Base-by-base conservation (phyloP, 1,140 invertebrate genomes). In the Drosophila parvula region DNA sequence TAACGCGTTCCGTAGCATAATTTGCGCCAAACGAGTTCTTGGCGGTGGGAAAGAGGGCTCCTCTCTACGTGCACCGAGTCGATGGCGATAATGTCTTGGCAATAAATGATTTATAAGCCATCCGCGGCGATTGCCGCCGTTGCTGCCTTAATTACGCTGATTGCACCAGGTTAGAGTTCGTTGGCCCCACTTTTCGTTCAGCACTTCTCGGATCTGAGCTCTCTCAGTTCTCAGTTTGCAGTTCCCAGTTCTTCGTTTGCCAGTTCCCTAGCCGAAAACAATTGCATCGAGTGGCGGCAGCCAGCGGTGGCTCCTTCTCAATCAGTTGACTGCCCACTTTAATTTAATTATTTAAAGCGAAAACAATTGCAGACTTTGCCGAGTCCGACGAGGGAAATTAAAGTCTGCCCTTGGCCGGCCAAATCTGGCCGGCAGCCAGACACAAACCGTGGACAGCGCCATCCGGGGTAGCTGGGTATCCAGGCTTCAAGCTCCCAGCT, bases 331-430 rank as follows among this genome's bases (percentile, higher is more conserved):
- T 88, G 79, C 14, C 73, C 68, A 78, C 74, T 89, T 89, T 89
- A 89, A 89, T 89, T 89, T 84, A 89, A 89, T 89, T 89, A 89
- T 89, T 90, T 89, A 84, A 89, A 83, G 81, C 78, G 57, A 89
- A 89, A 89, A 89, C 84, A 89, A 89, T 89, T 81, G 84, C 67
- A 77, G 60, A 28, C 60, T 38, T 41, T 36, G 51, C 27, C 27
- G 27, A 44, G 11, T 50, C 9, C 60, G 48, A 22, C 32, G 22
- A 44, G 65, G 38, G 5, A 68, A 51, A 74, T 55, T 55, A 63
- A 45, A 78, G 55, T 16, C 45, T 68, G 60, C 56, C 50, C 69
- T 57, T 61, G 74, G 63, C 74, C 53, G 69, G 71, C 62, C 58
- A 41, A 61, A 63, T 65, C 74, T 83, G 76, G 79, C 65, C 81